These are phyloP conservation scores for Adelges cooleyi DNA, from an alignment of 1,140 invertebrate species.

Conservation along the genomic window DNA sequence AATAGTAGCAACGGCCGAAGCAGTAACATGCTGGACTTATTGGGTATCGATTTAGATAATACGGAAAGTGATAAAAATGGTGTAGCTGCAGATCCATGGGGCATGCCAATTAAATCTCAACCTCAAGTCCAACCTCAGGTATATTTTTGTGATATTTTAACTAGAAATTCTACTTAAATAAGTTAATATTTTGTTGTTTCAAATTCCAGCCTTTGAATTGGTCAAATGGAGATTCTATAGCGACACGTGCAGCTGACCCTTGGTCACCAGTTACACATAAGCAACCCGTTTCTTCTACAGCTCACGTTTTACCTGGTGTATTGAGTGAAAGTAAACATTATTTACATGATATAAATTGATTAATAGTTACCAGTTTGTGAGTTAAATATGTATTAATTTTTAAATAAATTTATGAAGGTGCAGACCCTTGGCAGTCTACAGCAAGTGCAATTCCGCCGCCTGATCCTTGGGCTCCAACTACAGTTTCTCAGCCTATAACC, in stretches of 20 bases:
- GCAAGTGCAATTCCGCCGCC: conserved; percentile 25
- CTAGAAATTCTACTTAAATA: conserved; percentile 30
- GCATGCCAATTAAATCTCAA: conserved; percentile 29
- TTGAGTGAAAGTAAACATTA: neutral
- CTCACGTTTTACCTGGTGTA: neutral
- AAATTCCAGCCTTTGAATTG: conserved; percentile 20
- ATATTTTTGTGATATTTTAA: conserved; percentile 25
- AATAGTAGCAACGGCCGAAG: conserved; percentile 14
- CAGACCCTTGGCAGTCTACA: conserved; percentile 18
- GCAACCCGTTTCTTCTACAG: conserved; percentile 6
- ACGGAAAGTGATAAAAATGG: conserved; percentile 28
- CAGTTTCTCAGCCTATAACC: conserved; percentile 16
- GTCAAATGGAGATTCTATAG: conserved; percentile 6
- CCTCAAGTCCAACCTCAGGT: conserved; percentile 33
- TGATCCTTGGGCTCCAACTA: conserved; percentile 37
- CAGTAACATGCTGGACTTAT: conserved; percentile 66
- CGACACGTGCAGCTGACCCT: conserved; percentile 34
- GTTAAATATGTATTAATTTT: neutral
- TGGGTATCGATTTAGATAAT: conserved; percentile 61
- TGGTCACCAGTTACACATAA: conserved; percentile 35
- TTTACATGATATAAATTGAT: too few relatives aligned
- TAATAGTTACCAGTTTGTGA: too few relatives aligned
- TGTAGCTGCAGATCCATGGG: conserved; percentile 44
- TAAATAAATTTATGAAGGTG: neutral
- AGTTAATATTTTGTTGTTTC: conserved; percentile 9